Evolutionary conservation across 2,888 invertebrate genomes (phyloP).

Genomic region (Spodoptera littoralis): DNA sequence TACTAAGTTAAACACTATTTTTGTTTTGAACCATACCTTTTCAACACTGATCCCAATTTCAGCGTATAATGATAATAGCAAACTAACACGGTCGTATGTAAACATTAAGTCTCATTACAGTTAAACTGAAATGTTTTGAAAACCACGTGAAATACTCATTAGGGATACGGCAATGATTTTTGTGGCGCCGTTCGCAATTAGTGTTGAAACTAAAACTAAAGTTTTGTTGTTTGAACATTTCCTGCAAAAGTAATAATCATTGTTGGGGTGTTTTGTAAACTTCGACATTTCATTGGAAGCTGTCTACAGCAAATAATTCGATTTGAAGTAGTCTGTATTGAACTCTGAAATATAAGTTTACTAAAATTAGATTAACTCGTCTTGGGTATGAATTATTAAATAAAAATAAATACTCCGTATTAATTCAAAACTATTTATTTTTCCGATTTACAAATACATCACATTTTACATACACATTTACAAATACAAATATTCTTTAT

Average conservation of each 20-base stretch:
- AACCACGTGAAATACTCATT: constrained; percentile 59
- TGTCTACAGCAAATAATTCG: neutral
- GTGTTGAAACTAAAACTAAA: constrained; percentile 20
- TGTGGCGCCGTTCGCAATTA: constrained; percentile 37
- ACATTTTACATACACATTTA: too few species aligned
- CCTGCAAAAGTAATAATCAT: neutral
- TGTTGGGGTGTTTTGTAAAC: neutral
- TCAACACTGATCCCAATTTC: neutral
- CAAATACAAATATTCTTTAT: too few species aligned
- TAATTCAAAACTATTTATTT: too few species aligned
- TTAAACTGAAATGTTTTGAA: constrained; percentile 44
- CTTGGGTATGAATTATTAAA: too few species aligned
- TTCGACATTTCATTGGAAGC: constrained; percentile 1
- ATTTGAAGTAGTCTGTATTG: too few species aligned
- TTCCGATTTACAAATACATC: too few species aligned
- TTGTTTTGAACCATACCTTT: neutral
- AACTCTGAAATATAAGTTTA: too few species aligned
- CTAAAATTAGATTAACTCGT: too few species aligned
- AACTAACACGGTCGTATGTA: constrained; percentile 56
- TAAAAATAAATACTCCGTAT: too few species aligned
- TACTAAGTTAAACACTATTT: too few species aligned
- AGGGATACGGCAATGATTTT: constrained; percentile 43
- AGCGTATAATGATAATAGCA: constrained; percentile 24
- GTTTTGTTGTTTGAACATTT: constrained; percentile 25
- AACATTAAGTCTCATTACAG: constrained; percentile 32